A percentile compares a stretch with the other conserved stretches of the same genome.
Evolutionary conservation across 2,113 vertebrate species (phyloP).

Genomic region (Istiophorus platypterus): DNA sequence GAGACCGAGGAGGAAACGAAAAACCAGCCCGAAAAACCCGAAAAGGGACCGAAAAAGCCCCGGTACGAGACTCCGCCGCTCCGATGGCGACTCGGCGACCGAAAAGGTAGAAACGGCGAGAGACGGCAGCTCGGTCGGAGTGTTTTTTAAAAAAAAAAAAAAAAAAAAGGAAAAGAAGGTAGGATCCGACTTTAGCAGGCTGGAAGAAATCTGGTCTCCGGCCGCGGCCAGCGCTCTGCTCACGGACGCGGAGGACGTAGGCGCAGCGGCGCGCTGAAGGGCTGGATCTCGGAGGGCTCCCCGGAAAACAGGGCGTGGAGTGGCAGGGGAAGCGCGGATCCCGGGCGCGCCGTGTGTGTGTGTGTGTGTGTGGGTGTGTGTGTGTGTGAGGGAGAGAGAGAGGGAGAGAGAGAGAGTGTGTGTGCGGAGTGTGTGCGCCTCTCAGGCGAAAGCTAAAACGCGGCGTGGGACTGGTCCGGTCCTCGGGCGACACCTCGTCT

Average conservation of each 20-base stretch:
- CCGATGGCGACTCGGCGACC: too few species aligned
- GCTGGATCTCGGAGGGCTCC: slow-evolving; percentile 78
- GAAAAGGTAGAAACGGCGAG: too few species aligned
- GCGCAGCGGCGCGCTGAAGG: slow-evolving; percentile 79
- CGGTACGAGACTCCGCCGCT: too few species aligned
- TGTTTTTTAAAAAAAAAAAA: too few species aligned
- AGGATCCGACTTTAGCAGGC: slow-evolving; percentile 63
- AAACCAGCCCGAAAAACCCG: too few species aligned
- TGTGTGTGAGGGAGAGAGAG: too few species aligned
- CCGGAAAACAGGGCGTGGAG: slow-evolving; percentile 84
- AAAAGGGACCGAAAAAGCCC: too few species aligned
- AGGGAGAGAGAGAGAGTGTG: too few species aligned
- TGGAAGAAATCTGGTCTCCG: slow-evolving; percentile 73
- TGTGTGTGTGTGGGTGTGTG: slow-evolving; percentile 15
- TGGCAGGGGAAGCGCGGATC: slow-evolving; percentile 59
- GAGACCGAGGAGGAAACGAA: too few species aligned
- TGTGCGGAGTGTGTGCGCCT: too few species aligned
- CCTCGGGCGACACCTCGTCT: background rate
- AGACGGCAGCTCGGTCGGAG: slow-evolving; percentile 30
- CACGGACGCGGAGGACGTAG: slow-evolving; percentile 75
- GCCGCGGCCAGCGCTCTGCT: slow-evolving; percentile 74
- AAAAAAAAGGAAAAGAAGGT: too few species aligned
- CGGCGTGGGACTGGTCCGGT: slow-evolving; percentile 34
- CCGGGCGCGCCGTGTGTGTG: too few species aligned
- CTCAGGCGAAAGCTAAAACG: slow-evolving; percentile 65